Evolutionary conservation across 2,888 invertebrate species (phyloP), one percentile per base, ranked within the genome.

Genomic region (Coenonympha arcania): DNA sequence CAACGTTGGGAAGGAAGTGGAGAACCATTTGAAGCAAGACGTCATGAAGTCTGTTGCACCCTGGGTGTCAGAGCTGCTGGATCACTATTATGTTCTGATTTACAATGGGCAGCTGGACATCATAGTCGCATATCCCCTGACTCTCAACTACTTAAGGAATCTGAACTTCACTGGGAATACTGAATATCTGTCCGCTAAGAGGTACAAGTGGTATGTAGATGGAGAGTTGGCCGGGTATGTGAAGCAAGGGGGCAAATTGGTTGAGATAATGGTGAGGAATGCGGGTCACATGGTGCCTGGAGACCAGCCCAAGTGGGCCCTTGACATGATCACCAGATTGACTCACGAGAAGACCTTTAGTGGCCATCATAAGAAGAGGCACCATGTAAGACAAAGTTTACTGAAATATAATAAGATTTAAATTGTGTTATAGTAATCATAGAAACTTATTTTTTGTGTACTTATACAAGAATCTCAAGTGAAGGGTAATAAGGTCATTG

Each of bases 61-160:
- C 0, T 91, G 91, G 89, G 81, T 95, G 48, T 85, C 89, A 0
- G 91, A 91, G 60, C 76, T 95, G 0, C 69, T 94, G 0, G 84
- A 90, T 28, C 76, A 90, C 60, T 93, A 92, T 64, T 85, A 88
- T 70, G 90, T 95, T 11, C 88, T 96, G 36, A 88, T 96, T 53
- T 97, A 96, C 73, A 96, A 92, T 69, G 97, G 97, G 0, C 96
- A 97, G 69, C 72, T 97, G 57, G 97, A 98, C 72, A 92, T 97
- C 9, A 95, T 96, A 56, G 94, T 96, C 0, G 95, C 95, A 0
- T 95, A 95, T 76, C 95, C 95, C 0, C 70, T 95, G 42, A 96
- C 96, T 0, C 88, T 92, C 15, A 93, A 92, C 68, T 95, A 93
- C 72, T 77, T 97, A 22, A 86, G 89, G 57, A 88, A 90, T 44